A percentile compares a stretch with the other conserved stretches of the same genome.
These are phyloP conservation scores for Pilophorus perplexus DNA, from an alignment of 2,888 invertebrate species.

Conservation along the genomic window DNA sequence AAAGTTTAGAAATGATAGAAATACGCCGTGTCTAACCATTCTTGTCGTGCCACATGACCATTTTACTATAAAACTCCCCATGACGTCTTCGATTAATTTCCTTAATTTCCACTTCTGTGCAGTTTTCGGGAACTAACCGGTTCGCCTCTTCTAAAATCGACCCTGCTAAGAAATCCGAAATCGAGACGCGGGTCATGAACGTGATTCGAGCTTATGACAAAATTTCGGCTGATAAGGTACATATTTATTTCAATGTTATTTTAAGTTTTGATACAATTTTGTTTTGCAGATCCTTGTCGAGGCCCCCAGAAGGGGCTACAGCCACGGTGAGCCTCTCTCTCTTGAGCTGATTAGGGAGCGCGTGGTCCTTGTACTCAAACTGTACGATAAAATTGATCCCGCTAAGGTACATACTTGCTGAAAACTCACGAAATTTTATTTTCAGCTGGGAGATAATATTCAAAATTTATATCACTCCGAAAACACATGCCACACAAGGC, in stretches of 20 bases:
- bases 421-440: neutral
- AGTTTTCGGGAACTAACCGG: constrained; percentile 19
- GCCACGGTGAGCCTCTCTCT: constrained; percentile 65
- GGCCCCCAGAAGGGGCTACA: constrained; percentile 46
- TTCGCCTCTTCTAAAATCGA: constrained; percentile 30
- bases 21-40: no score
- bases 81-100: no score
- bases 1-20: no score
- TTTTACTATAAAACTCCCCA: no score
- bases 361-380: constrained; percentile 90
- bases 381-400: constrained; percentile 95
- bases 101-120: no score
- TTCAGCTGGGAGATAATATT: no score
- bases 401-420: constrained; percentile 73
- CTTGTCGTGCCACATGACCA: no score
- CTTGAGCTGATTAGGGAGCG: constrained; percentile 81
- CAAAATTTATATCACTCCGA: no score
- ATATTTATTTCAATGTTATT: constrained; percentile 43
- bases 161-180: constrained; percentile 49
- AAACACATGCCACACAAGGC: no score
- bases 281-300: constrained; percentile 28
- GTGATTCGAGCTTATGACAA: constrained; percentile 87
- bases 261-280: constrained; percentile 15
- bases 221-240: constrained; percentile 81
- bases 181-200: constrained; percentile 79